phyloP scores from a whole-genome alignment of 2,797 vertebrate species.

The Picus viridis region DNA sequence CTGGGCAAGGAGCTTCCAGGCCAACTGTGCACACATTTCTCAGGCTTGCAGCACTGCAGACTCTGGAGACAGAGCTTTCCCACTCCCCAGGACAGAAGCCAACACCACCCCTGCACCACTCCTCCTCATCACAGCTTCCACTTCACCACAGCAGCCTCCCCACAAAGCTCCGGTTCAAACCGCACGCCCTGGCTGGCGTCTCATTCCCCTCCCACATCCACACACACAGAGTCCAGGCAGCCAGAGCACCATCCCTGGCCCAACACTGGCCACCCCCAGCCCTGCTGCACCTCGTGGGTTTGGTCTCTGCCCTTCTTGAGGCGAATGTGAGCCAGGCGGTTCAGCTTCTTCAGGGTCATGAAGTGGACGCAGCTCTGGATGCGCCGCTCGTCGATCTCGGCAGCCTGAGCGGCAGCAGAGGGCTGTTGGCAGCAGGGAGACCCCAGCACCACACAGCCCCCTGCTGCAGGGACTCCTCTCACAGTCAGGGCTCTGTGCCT shows the following conservation, averaged over 20 bases:
- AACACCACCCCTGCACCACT: rapidly evolving
- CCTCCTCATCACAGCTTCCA: rapidly evolving
- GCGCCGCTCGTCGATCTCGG: constrained; percentile 89
- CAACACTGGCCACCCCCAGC: neutral
- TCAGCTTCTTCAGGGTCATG: constrained; percentile 97
- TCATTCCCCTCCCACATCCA: rapidly evolving
- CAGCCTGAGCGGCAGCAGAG: constrained; percentile 72
- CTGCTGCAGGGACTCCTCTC: neutral
- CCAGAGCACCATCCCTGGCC: rapidly evolving
- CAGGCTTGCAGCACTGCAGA: neutral
- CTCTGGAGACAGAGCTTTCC: neutral
- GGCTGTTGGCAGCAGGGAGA: rapidly evolving
- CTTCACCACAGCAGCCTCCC: rapidly evolving
- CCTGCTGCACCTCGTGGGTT: constrained; percentile 90
- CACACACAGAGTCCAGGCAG: neutral
- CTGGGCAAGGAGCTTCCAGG: neutral
- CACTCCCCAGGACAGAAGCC: rapidly evolving
- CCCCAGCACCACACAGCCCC: rapidly evolving
- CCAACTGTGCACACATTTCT: rapidly evolving
- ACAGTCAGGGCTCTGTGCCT: rapidly evolving
- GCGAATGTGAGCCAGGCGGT: constrained; percentile 95
- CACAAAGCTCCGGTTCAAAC: neutral
- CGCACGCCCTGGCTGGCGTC: rapidly evolving
- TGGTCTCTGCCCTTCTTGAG: constrained; percentile 95
- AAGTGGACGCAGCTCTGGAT: constrained; percentile 94